These are phyloP conservation scores for Lobophora halterata DNA, from an alignment of 2,888 invertebrate species.

Conservation along the genomic window DNA sequence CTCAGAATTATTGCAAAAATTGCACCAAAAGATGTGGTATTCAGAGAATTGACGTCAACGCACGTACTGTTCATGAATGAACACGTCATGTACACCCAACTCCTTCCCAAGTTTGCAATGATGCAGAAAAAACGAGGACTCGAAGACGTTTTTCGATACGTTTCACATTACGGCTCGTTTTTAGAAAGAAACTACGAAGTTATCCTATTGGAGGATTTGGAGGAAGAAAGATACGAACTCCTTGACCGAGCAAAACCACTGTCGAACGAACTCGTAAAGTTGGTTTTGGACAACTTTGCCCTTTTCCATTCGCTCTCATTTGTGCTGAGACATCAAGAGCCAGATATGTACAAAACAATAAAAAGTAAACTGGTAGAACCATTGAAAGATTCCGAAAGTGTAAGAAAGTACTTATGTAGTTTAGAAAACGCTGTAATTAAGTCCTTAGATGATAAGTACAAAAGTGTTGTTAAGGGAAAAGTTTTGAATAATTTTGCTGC, in stretches of 20 bases:
- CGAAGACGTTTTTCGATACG: constrained; percentile 1
- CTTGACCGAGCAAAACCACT: constrained; percentile 3
- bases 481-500: too few species aligned
- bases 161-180: neutral
- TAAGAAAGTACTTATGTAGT: too few species aligned
- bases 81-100: constrained; percentile 34
- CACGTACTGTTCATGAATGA: constrained; percentile 36
- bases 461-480: too few species aligned
- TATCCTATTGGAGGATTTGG: constrained; percentile 20
- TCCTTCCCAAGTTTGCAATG: constrained; percentile 27
- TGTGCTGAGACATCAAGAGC: constrained; percentile 8
- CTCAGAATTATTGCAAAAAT: constrained; percentile 40
- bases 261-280: constrained; percentile 6
- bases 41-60: constrained; percentile 21
- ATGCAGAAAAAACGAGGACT: constrained; percentile 1
- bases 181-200: neutral
- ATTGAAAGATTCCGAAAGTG: too few species aligned
- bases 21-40: constrained; percentile 28
- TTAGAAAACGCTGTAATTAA: too few species aligned
- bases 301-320: constrained; percentile 27
- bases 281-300: constrained; percentile 24
- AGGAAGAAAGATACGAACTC: neutral
- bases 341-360: constrained; percentile 3
- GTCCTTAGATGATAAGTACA: too few species aligned
- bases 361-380: neutral